Evolutionary conservation across 2,888 invertebrate species (phyloP).

Genomic region (Cataglyphis altisquamis): DNA sequence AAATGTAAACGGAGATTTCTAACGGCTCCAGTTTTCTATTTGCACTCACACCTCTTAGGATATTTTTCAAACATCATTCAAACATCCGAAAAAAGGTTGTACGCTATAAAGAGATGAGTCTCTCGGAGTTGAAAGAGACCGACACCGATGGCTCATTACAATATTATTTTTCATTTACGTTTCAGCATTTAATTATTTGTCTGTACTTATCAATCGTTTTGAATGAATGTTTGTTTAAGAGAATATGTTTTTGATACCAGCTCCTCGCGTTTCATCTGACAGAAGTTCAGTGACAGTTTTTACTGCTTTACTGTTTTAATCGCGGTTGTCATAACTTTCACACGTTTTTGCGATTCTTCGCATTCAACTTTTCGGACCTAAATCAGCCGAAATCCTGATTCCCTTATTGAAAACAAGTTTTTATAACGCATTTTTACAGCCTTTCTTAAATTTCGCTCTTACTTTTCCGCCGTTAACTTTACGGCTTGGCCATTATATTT

Average conservation of each 20-base stretch:
- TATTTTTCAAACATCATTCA: slow-evolving; percentile 14
- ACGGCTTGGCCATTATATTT: background rate
- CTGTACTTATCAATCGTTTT: background rate
- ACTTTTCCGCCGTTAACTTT: background rate
- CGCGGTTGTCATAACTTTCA: background rate
- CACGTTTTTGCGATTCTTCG: background rate
- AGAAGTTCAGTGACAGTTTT: background rate
- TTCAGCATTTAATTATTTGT: background rate
- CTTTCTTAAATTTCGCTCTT: slow-evolving; percentile 9
- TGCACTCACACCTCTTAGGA: slow-evolving; percentile 19
- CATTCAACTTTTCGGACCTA: background rate
- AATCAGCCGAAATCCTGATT: slow-evolving; percentile 3
- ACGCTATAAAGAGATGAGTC: background rate
- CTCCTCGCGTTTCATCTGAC: background rate
- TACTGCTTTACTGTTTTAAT: background rate
- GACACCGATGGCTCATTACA: background rate
- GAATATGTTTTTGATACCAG: background rate
- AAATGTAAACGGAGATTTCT: slow-evolving; percentile 37
- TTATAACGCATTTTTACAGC: slow-evolving; percentile 1
- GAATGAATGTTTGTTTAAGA: background rate
- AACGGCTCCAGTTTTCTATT: slow-evolving; percentile 46
- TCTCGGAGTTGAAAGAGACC: background rate
- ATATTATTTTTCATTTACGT: background rate
- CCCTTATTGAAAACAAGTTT: background rate
- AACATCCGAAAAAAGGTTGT: background rate